Evolutionary conservation across 2,113 vertebrate genomes (phyloP).

Genomic region (Phocoena phocoena): DNA sequence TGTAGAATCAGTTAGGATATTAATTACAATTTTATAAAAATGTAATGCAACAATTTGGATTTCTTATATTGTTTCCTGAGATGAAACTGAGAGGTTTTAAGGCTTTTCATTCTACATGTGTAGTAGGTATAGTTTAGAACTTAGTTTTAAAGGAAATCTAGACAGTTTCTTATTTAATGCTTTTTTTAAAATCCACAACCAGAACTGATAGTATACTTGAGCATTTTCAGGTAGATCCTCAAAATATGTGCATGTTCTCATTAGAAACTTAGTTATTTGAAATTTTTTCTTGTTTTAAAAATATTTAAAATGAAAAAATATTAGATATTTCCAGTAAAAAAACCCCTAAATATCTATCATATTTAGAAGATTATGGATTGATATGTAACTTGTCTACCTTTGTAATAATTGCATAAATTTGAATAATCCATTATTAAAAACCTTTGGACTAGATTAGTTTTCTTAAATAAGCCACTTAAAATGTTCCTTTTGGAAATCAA

Average conservation of each 20-base stretch:
- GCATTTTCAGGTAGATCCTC: neutral
- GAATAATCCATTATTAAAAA: conserved; percentile 23
- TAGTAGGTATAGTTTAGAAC: neutral
- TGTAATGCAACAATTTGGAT: neutral
- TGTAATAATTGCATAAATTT: conserved; percentile 11
- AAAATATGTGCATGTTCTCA: conserved; percentile 26
- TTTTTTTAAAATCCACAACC: neutral
- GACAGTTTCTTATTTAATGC: neutral
- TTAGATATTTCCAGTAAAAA: neutral
- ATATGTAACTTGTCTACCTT: neutral
- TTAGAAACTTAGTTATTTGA: conserved; percentile 12
- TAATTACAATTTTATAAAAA: neutral
- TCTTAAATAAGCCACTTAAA: neutral
- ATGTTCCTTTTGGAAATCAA: neutral
- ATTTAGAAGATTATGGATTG: conserved; percentile 15
- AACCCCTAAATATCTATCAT: neutral
- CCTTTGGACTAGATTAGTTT: neutral
- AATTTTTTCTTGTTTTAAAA: conserved; percentile 20
- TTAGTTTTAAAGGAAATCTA: conserved; percentile 1
- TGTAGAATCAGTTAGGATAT: neutral
- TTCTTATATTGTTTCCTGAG: neutral
- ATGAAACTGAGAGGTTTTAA: conserved; percentile 22
- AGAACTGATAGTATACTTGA: neutral
- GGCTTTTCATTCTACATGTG: conserved; percentile 1
- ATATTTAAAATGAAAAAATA: conserved; percentile 19